These are phyloP conservation scores for Lithobates sylvaticus DNA, from an alignment of 2,797 vertebrate species.

Conservation along the genomic window DNA sequence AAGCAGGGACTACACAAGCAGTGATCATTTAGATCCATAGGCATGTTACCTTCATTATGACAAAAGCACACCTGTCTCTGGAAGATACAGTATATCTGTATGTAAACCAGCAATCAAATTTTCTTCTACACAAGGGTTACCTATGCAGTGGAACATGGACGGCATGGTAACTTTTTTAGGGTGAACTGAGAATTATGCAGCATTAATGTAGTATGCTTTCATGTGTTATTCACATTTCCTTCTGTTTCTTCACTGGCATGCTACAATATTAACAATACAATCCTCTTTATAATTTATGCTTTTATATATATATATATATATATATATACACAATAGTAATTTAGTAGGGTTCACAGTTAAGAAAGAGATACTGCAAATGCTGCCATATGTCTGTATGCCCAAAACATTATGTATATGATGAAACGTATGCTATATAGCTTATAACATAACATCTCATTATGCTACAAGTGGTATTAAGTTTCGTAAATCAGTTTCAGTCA, in stretches of 20 bases:
- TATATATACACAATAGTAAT: constrained; percentile 3
- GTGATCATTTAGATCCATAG: background rate
- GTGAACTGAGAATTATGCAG: background rate
- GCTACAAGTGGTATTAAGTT: background rate
- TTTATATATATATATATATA: background rate
- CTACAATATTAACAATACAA: constrained; percentile 4
- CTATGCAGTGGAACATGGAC: background rate
- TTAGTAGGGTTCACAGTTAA: constrained; percentile 17
- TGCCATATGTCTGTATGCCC: background rate
- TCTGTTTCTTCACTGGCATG: constrained; percentile 14
- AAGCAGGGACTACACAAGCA: background rate
- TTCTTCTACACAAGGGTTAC: background rate
- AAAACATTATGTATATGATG: background rate
- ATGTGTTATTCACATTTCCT: background rate
- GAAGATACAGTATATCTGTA: background rate
- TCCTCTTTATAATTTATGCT: background rate
- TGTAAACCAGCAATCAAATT: background rate
- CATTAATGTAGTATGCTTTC: background rate
- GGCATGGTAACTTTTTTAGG: background rate
- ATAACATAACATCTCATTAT: background rate
- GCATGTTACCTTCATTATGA: constrained; percentile 7
- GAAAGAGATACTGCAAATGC: background rate
- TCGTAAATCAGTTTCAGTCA: background rate
- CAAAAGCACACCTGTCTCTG: background rate
- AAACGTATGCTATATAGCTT: background rate